phyloP scores from a whole-genome alignment of 2,888 invertebrate genomes.

The Lycophotia porphyrea region DNA sequence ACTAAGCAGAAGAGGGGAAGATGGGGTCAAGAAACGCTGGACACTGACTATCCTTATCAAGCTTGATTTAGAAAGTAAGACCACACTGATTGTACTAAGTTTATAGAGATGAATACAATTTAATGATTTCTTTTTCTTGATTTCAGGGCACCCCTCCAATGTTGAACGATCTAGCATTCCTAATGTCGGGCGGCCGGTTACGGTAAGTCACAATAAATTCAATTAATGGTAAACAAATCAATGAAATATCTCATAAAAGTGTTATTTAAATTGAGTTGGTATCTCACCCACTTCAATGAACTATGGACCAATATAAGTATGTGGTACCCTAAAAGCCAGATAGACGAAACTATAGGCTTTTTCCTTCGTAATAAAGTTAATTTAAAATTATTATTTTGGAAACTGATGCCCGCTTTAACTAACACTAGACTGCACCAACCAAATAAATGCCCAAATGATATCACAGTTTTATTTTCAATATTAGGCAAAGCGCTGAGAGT shows the following conservation, averaged over 20 bases:
- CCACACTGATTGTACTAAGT: background rate
- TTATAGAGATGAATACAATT: background rate
- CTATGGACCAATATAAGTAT: background rate
- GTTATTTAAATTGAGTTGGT: background rate
- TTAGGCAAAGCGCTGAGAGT: too few species aligned
- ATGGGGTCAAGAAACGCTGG: background rate
- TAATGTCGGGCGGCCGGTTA: conserved; percentile 84
- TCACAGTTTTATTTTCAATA: background rate
- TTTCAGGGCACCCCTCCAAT: conserved; percentile 82
- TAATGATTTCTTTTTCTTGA: conserved; percentile 19
- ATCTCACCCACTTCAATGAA: background rate
- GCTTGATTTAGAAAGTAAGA: background rate
- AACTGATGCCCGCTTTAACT: background rate
- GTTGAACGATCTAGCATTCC: conserved; percentile 86
- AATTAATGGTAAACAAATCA: background rate
- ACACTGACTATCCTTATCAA: background rate
- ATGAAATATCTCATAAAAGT: background rate
- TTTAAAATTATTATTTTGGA: background rate
- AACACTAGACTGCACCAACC: background rate
- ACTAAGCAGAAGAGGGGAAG: background rate
- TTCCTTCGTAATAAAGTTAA: background rate
- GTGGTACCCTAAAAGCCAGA: background rate
- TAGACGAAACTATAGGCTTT: background rate
- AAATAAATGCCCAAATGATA: background rate
- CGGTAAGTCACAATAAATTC: conserved; percentile 74